Base-by-base conservation (phyloP, 2,113 vertebrate genomes). In the Tetrao urogallus region DNA sequence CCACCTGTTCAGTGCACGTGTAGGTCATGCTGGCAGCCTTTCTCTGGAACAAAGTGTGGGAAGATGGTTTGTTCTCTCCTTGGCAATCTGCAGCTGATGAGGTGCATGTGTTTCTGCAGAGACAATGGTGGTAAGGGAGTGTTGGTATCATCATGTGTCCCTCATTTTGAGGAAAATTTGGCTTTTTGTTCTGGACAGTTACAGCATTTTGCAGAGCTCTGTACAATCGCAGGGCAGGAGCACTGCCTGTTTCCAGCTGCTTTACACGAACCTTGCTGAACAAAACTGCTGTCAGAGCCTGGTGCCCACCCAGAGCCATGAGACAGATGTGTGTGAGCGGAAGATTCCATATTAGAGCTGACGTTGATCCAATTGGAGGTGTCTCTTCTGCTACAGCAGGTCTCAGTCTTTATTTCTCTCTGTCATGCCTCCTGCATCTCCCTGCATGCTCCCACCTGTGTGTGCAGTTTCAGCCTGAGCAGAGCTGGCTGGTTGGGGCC, bases 61-160 rank as follows among this genome's bases (percentile, higher is more conserved):
- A 69, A 50, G 70, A 52, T 0, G 30, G 72, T 21, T 72, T 81
- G 69, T 56, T 74, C 58, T 30, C 52, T 81, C 78, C 56, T 57
- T 32, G 67, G 82, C 64, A 79, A 56, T 71, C 74, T 71, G 91
- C 60, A 40, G 66, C 20, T 67, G 89, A 94, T 92, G 94, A 96
- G 91, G 89, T 93, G 94, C 82, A 52, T 60, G n/a, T 91, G 89
- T 92, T 89, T 24, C 89, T 91, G 91, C 86, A 76, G 78, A 13
- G 19, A 74, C 89, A 77, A 8, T 69, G 43, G 91, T 20, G 95
- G 94, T 90, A 90, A 90, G 79, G 40, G 56, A 80, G 79, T 78
- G 91, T 90, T 93, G 72, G 88, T 88, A 65, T 72, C 65, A 2
- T 60, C 61, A 64, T 2, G 75, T 85, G 75, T 96, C 74, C 60